Conservation (phyloP, 2,113 vertebrate species). For the human (Homo sapiens) region DNA sequence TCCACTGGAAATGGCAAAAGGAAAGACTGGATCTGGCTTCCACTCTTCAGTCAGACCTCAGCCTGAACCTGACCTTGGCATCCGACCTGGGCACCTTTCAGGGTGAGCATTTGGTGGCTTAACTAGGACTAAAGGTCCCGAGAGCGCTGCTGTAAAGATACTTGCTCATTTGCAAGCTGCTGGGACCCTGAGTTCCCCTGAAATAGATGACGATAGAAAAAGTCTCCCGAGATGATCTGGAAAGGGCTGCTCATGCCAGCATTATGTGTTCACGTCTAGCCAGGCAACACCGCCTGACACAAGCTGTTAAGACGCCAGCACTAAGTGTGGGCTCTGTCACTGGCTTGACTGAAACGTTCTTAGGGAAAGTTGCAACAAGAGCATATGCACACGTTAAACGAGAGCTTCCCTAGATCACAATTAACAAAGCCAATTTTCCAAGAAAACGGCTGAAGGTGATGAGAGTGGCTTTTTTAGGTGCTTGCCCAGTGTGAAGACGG, state of each 20-base stretch:
- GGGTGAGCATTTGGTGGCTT: neutral
- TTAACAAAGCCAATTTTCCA: neutral
- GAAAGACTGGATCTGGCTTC: neutral
- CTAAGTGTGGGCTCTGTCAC: neutral
- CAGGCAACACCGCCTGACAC: neutral
- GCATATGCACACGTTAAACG: fast-evolving
- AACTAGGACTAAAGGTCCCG: neutral
- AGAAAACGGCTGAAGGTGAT: neutral
- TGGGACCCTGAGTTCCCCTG: neutral
- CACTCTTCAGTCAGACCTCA: neutral
- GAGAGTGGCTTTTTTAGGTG: neutral
- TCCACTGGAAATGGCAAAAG: neutral
- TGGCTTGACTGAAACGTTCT: neutral
- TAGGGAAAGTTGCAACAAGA: neutral
- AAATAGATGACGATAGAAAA: neutral
- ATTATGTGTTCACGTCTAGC: fast-evolving
- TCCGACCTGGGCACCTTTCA: neutral
- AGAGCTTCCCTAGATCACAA: neutral
- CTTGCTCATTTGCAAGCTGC: neutral
- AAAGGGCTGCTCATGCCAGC: fast-evolving
- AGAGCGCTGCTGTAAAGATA: neutral
- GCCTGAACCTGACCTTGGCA: neutral
- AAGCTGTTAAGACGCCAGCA: neutral
- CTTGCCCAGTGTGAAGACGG: neutral
- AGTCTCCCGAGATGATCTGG: neutral